These are phyloP conservation scores for Megastigmus dorsalis DNA, from an alignment of 2,888 invertebrate species.

Conservation along the genomic window DNA sequence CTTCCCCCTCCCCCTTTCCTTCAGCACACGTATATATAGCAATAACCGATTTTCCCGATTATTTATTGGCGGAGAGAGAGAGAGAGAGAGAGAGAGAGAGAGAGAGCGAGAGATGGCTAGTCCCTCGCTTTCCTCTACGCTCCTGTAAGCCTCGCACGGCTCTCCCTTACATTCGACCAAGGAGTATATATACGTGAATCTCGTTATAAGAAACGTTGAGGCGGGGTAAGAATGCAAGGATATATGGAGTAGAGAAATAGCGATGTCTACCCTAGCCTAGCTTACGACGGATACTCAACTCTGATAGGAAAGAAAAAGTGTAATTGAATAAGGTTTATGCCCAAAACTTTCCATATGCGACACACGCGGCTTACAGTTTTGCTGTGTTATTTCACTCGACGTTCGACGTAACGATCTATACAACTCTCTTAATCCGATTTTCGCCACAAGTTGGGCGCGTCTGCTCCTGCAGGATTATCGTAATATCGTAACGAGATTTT, in stretches of 20 bases:
- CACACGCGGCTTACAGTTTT: no score
- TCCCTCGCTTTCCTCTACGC: no score
- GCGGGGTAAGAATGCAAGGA: conserved; percentile 8
- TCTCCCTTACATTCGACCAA: no score
- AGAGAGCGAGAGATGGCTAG: no score
- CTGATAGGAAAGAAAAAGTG: not conserved
- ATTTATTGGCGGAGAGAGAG: conserved; percentile 32
- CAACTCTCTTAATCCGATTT: no score
- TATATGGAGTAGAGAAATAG: not conserved
- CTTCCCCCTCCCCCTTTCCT: not conserved
- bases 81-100: no score
- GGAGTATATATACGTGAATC: not conserved
- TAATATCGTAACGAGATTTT: no score
- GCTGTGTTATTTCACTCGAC: no score
- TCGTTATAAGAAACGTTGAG: not conserved
- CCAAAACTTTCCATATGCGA: not conserved
- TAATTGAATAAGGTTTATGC: not conserved
- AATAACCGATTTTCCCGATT: conserved; percentile 45
- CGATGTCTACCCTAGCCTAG: not conserved
- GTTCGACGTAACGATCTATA: no score
- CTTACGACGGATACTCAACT: not conserved
- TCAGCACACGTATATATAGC: not conserved
- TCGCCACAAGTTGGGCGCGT: no score
- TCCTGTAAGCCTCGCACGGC: no score
- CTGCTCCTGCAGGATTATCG: no score